Evolutionary conservation across 2,797 vertebrate genomes (phyloP).

Genomic region (Liasis olivaceus): DNA sequence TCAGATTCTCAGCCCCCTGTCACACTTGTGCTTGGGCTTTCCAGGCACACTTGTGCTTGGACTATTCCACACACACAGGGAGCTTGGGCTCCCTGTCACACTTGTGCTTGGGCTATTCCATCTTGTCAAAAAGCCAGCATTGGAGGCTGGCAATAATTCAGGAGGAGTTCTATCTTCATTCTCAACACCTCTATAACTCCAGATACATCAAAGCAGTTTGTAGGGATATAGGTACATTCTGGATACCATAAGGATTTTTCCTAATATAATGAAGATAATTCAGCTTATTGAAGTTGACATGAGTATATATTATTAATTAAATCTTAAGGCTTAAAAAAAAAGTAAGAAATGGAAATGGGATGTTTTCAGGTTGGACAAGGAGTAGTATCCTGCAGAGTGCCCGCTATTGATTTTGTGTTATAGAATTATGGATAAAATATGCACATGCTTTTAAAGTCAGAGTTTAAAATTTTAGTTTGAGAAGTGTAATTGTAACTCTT

Average conservation of each 20-base stretch:
- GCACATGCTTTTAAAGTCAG: neutral
- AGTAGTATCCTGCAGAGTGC: neutral
- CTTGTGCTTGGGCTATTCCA: neutral
- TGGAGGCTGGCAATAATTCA: neutral
- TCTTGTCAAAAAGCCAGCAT: neutral
- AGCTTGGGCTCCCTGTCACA: neutral
- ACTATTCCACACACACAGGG: too few species aligned
- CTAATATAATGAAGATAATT: neutral
- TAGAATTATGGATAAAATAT: neutral
- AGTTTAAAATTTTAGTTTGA: constrained; percentile 18
- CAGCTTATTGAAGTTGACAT: neutral
- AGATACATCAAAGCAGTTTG: neutral
- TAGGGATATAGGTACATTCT: neutral
- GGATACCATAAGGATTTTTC: neutral
- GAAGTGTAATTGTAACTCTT: constrained; percentile 26
- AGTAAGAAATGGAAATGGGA: neutral
- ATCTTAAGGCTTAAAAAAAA: neutral
- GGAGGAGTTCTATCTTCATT: neutral
- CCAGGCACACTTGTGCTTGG: neutral
- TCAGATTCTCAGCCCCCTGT: neutral
- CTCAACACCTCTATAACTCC: neutral
- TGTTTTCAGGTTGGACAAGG: neutral
- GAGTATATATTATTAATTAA: neutral
- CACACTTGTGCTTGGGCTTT: neutral
- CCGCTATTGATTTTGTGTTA: neutral